phyloP scores from a whole-genome alignment of 1,140 invertebrate species.

The Frieseomelitta varia region DNA sequence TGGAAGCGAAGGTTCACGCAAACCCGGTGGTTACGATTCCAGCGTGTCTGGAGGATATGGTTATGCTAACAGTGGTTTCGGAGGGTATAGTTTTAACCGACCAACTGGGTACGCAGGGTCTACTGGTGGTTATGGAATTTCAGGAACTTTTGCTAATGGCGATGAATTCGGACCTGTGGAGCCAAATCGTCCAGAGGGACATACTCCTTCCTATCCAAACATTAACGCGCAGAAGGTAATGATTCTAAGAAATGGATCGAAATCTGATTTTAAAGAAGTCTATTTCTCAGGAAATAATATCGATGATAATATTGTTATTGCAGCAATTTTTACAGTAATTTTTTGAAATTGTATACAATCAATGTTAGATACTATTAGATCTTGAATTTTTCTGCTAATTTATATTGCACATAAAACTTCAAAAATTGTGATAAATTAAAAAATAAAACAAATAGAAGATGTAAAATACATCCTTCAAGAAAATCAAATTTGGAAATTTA shows the following conservation, averaged over 20 bases:
- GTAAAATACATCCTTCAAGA: no score
- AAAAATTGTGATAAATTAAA: no score
- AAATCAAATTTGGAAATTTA: no score
- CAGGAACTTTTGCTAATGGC: conserved; percentile 67
- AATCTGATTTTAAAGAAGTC: not conserved
- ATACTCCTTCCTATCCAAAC: conserved; percentile 57
- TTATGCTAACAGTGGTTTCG: conserved; percentile 67
- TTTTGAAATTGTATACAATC: not conserved
- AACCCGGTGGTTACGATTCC: conserved; percentile 66
- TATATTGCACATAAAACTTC: no score
- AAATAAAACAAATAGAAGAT: no score
- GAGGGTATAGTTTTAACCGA: conserved; percentile 59
- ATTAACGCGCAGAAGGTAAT: conserved; percentile 76
- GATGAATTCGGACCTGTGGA: conserved; percentile 70
- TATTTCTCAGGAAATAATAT: no score
- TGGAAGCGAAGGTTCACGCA: conserved; percentile 64
- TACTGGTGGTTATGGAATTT: conserved; percentile 65
- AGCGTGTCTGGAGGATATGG: conserved; percentile 63
- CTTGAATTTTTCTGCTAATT: no score
- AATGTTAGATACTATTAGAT: no score
- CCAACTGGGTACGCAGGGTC: conserved; percentile 62
- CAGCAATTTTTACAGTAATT: not conserved
- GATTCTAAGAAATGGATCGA: not conserved
- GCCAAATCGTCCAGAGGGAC: conserved; percentile 59
- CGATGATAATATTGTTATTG: not conserved